phyloP scores from a whole-genome alignment of 2,113 vertebrate genomes.

The Eurystomus gularis region DNA sequence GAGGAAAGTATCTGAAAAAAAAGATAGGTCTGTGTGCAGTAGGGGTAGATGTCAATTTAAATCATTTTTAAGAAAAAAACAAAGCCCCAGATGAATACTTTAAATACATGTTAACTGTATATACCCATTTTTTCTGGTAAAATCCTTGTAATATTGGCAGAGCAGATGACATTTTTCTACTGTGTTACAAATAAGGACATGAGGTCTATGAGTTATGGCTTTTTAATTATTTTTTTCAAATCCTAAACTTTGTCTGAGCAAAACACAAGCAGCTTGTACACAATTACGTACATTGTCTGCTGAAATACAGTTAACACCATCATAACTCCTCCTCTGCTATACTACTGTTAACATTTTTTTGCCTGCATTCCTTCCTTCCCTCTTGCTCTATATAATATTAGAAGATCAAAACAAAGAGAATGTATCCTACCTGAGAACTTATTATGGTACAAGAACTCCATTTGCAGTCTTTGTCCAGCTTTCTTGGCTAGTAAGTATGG shows the following conservation, averaged over 20 bases:
- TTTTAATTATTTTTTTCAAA: neutral
- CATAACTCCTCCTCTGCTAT: neutral
- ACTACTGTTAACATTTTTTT: neutral
- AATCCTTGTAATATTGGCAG: neutral
- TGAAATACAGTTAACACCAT: neutral
- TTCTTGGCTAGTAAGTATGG: slow-evolving; percentile 92
- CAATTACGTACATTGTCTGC: neutral
- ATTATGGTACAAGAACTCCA: slow-evolving; percentile 97
- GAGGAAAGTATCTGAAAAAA: neutral
- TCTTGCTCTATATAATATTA: neutral
- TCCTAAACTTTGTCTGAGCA: neutral
- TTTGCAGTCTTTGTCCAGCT: slow-evolving; percentile 89
- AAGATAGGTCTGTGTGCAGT: neutral
- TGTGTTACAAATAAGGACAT: neutral
- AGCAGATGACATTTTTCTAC: neutral
- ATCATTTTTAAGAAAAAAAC: neutral
- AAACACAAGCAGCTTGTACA: neutral
- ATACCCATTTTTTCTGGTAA: neutral
- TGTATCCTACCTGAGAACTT: slow-evolving; percentile 85
- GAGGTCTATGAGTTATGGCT: neutral
- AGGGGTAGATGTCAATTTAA: neutral
- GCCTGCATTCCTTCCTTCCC: neutral
- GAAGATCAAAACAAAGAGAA: neutral
- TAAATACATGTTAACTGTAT: neutral
- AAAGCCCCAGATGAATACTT: rapidly evolving